Conservation (phyloP, 2,888 invertebrate species). For the Thera obeliscata region DNA sequence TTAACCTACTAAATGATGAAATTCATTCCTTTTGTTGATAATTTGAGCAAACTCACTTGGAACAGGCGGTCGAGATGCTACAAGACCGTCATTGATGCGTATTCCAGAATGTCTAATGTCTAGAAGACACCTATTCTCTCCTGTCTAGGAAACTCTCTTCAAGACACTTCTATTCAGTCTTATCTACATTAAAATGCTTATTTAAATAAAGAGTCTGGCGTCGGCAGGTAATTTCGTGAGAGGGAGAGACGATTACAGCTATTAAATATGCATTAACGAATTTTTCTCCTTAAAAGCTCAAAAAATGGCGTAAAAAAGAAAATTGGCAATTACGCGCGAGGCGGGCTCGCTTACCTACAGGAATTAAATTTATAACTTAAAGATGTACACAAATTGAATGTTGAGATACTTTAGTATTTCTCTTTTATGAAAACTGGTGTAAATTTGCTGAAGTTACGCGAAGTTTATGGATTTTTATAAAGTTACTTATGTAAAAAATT, state of each 20-base stretch:
- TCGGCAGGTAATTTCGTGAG: slow-evolving; percentile 57
- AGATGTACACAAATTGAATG: slow-evolving; percentile 77
- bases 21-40: no score
- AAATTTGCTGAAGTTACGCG: slow-evolving; percentile 50
- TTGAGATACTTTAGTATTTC: slow-evolving; percentile 62
- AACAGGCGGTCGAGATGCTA: no score
- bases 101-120: no score
- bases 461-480: neutral
- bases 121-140: no score
- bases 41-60: no score
- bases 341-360: slow-evolving; percentile 56
- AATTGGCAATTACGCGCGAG: slow-evolving; percentile 78
- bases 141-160: neutral
- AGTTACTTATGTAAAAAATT: no score
- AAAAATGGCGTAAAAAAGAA: slow-evolving; percentile 81
- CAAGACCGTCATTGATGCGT: no score
- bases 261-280: slow-evolving; percentile 85
- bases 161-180: neutral
- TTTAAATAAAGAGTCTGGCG: slow-evolving; percentile 52
- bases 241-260: slow-evolving; percentile 77
- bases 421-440: slow-evolving; percentile 52
- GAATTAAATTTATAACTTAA: slow-evolving; percentile 77
- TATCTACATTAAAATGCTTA: slow-evolving; percentile 27
- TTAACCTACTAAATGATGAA: no score
- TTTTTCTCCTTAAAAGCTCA: slow-evolving; percentile 82